A percentile compares a stretch with the other conserved stretches of the same genome.
phyloP scores from a whole-genome alignment of 2,888 invertebrate species.

The Hirtodrosophila trivittata region DNA sequence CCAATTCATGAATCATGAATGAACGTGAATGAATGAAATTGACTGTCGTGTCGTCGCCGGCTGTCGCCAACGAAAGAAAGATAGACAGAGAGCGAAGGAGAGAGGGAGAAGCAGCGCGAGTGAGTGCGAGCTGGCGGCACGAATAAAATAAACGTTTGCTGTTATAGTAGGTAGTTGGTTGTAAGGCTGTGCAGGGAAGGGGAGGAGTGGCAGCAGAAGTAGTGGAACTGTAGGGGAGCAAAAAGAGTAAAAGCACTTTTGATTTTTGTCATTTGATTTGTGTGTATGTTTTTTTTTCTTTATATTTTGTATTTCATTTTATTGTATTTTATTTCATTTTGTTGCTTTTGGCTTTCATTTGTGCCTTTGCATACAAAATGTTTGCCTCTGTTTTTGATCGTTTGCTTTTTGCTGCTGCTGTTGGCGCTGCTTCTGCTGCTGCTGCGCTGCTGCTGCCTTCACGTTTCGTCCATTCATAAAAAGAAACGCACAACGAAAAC shows the following conservation, averaged over 20 bases:
- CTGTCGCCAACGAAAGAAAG: constrained; percentile 31
- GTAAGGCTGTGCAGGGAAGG: not conserved
- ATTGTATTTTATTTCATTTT: constrained; percentile 24
- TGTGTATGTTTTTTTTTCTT: constrained; percentile 26
- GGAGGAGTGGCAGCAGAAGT: too few species aligned
- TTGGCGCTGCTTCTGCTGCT: constrained; percentile 33
- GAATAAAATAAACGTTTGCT: constrained; percentile 3
- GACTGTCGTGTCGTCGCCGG: constrained; percentile 40
- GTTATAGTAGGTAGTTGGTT: not conserved
- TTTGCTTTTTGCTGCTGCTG: constrained; percentile 36
- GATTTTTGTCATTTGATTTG: constrained; percentile 64
- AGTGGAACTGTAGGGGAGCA: constrained; percentile 11
- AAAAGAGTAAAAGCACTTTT: constrained; percentile 55
- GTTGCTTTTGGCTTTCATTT: constrained; percentile 35
- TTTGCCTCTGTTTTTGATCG: constrained; percentile 35
- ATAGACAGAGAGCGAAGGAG: constrained; percentile 26
- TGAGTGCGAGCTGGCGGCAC: constrained; percentile 2
- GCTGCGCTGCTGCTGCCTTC: constrained; percentile 19
- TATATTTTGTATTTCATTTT: constrained; percentile 20
- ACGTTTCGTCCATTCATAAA: constrained; percentile 61
- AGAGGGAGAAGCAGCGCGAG: constrained; percentile 19
- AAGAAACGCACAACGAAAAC: constrained; percentile 41
- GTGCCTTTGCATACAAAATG: constrained; percentile 53
- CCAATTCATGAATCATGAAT: constrained; percentile 59
- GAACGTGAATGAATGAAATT: constrained; percentile 69